phyloP scores from a whole-genome alignment of 2,888 invertebrate genomes.

The Synergus laeviventris region DNA sequence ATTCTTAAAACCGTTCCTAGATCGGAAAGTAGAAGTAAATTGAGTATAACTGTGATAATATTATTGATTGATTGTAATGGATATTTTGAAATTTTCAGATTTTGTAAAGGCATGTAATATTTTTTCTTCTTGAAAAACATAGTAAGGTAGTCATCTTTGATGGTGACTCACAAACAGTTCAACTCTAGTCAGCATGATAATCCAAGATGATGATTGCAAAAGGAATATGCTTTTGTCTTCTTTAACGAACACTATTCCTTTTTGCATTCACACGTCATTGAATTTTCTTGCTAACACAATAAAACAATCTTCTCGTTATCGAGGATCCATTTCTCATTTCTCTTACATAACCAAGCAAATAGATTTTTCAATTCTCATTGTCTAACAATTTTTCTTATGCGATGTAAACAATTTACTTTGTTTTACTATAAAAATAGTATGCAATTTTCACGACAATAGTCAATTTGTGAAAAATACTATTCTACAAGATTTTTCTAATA shows the following conservation, averaged over 20 bases:
- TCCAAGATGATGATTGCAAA: slow-evolving; percentile 27
- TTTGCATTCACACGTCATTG: slow-evolving; percentile 16
- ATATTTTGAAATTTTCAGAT: background rate
- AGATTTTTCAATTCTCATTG: background rate
- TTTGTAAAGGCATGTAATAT: background rate
- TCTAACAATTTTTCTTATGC: background rate
- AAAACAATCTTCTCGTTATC: slow-evolving; percentile 50
- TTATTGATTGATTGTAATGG: background rate
- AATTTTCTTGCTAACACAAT: slow-evolving; percentile 1
- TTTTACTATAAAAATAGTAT: background rate
- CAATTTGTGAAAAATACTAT: background rate
- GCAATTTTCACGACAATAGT: background rate
- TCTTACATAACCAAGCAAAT: slow-evolving; percentile 8
- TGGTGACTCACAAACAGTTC: slow-evolving; percentile 1
- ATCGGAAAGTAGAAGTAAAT: background rate
- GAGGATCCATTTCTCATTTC: background rate
- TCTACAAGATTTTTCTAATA: background rate
- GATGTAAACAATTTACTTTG: background rate
- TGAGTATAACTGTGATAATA: background rate
- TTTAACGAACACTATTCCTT: slow-evolving; percentile 13
- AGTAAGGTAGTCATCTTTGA: background rate
- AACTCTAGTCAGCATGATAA: slow-evolving; percentile 22
- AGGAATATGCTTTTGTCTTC: slow-evolving; percentile 8
- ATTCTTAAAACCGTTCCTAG: background rate
- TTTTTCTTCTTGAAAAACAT: background rate